These are phyloP conservation scores for Lepidonotus clava DNA, from an alignment of 2,888 invertebrate species.

Conservation along the genomic window DNA sequence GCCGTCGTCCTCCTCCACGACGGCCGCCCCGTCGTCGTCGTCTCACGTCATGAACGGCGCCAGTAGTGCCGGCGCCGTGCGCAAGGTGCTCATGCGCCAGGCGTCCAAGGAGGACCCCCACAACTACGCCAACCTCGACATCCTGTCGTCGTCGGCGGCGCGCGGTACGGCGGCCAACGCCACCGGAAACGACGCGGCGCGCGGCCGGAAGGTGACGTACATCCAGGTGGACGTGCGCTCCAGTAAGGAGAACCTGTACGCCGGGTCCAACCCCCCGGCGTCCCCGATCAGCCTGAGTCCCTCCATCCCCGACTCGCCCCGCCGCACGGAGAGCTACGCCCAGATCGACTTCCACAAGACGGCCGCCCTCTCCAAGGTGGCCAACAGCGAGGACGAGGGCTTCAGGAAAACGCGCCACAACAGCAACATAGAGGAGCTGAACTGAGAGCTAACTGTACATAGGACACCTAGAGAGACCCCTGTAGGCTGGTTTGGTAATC, in stretches of 20 bases:
- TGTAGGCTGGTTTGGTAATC: too few relatives aligned
- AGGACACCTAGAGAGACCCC: too few relatives aligned
- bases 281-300: slow-evolving; percentile 70
- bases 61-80: neutral
- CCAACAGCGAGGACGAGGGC: slow-evolving; percentile 57
- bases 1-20: neutral
- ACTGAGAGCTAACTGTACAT: too few relatives aligned
- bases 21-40: too few relatives aligned
- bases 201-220: slow-evolving; percentile 57
- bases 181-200: neutral
- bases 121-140: slow-evolving; percentile 55
- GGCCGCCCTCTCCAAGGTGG: slow-evolving; percentile 86
- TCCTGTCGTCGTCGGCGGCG: neutral
- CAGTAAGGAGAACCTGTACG: slow-evolving; percentile 58
- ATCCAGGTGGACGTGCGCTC: slow-evolving; percentile 60
- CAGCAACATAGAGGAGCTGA: slow-evolving; percentile 62
- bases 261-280: slow-evolving; percentile 64
- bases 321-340: slow-evolving; percentile 85
- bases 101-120: slow-evolving; percentile 53
- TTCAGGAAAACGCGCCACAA: slow-evolving; percentile 61
- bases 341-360: slow-evolving; percentile 97
- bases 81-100: slow-evolving; percentile 1
- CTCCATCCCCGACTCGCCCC: slow-evolving; percentile 71
- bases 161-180: neutral
- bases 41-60: neutral